A percentile compares a stretch with the other conserved stretches of the same genome.
Conservation (phyloP, 2,113 vertebrate genomes). For the Erythrocercus mccallii region DNA sequence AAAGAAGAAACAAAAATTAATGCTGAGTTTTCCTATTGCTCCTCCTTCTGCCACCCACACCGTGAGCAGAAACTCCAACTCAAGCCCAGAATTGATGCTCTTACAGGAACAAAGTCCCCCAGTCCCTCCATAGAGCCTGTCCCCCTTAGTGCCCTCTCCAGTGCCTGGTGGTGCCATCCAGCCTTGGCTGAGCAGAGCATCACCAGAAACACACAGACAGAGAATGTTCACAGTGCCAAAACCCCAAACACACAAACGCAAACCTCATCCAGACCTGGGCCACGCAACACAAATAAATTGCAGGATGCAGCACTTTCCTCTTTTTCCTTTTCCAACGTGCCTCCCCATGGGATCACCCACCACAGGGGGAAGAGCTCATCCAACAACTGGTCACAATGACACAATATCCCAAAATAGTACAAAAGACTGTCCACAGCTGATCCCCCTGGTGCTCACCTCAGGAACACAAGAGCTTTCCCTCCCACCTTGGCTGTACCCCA, state of each 20-base stretch:
- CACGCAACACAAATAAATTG: background rate
- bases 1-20: background rate
- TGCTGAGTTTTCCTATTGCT: background rate
- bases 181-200: background rate
- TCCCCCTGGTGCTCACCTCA: accelerated
- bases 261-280: background rate
- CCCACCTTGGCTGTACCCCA: background rate
- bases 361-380: background rate
- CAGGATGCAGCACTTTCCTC: background rate
- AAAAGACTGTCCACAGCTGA: background rate
- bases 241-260: background rate
- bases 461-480: background rate
- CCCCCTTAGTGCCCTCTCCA: background rate
- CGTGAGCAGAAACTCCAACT: accelerated
- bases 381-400: background rate
- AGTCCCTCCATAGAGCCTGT: background rate
- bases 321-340: background rate
- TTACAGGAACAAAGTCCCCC: background rate
- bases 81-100: background rate
- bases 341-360: background rate
- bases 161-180: background rate
- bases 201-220: background rate
- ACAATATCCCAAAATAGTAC: background rate
- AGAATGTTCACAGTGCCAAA: background rate
- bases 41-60: background rate